Evolutionary conservation across 2,113 vertebrate genomes (phyloP), one percentile per base, ranked within the genome.

Genomic region (Phaethornis superciliosus): DNA sequence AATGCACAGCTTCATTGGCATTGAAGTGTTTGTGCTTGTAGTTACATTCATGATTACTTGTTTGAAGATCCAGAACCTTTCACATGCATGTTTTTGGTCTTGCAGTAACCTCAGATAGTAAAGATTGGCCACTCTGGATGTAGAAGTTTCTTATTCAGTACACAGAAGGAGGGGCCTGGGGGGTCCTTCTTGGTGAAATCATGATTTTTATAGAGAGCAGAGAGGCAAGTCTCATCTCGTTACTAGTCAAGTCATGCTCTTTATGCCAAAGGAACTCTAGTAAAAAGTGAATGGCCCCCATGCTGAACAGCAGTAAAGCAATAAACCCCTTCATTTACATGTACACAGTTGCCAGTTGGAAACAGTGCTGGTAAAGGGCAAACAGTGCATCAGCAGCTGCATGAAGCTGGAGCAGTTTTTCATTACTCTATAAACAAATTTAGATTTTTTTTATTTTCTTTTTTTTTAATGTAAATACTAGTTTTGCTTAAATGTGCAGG

Each of bases 41-140:
- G 32, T 46, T 30, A 2, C 2, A 5, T 12, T 12, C 3, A 7
- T 15, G 30, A 12, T 64, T 30, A 54, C 17, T 5, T 7, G 8
- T 32, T 84, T 54, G 90, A 67, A 44, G 47, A 47, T 47, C 52
- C 28, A 35, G 30, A 56, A 51, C n/a, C 35, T 46, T 75, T 63
- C 55, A 20, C 22, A 4, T 6, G 28, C 10, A 1, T 16, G 19
- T 6, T 40, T 77, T 70, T 27, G 42, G n/a, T 16, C 63, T 62
- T 40, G 5, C 56, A 46, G 17, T 54, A 22, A 15, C 26, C 46
- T 28, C 40, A 56, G 33, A 12, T 13, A 56, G 28, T 8, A 26
- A 60, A 32, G 71, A 16, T 13, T 20, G 54, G 35, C 55, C 28
- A 6, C 0, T 0, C 7, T 58, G 46, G 58, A 24, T 37, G 51